Base-by-base conservation (phyloP, 2,888 invertebrate genomes). In the Leucophora obtusa region DNA sequence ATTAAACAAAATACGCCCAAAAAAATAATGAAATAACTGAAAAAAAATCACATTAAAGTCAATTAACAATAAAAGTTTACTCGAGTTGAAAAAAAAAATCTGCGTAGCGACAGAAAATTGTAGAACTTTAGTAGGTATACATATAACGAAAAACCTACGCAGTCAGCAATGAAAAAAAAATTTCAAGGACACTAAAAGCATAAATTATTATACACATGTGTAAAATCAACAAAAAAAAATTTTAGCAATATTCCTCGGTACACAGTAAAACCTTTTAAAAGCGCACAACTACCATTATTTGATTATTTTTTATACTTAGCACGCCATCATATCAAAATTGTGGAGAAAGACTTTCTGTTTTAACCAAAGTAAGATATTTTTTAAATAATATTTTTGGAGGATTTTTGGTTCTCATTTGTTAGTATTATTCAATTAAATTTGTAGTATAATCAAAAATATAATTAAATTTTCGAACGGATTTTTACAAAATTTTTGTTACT, bases 171-270 rank as follows among this genome's bases (percentile, higher is more conserved):
- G 33, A 54, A 56, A 66, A 66, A n/a, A 7, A 68, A 56, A 50
- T 69, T 70, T 73, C 81, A 81, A 81, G 81, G 81, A 58, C 81
- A 77, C 33, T 47, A 1, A n/a, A 58, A 59, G 50, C 70, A 56
- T 70, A 73, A 54, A 53, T 69, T 76, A 28, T 54, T 58, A 63
- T 68, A 38, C 43, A 43, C 43, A 43, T 63, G 24, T 58, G 14
- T 14, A n/a, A n/a, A 14, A n/a, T 24, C 14, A 71, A 33, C 18
- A 51, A 28, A 6, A 53, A 10, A 54, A 38, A n/a, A 17, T 28
- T 24, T 14, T 17, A 53, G 15, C 21, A 71, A 62, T 62, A 15
- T 47, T 33, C 11, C 63, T 43, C 4, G 2, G 38, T 11, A 38
- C 11, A 14, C 38, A 38, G 14, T 38, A 11, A 38, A 38, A 28